These are phyloP conservation scores for Teleiodes luculella DNA, from an alignment of 2,888 invertebrate genomes.

Conservation along the genomic window DNA sequence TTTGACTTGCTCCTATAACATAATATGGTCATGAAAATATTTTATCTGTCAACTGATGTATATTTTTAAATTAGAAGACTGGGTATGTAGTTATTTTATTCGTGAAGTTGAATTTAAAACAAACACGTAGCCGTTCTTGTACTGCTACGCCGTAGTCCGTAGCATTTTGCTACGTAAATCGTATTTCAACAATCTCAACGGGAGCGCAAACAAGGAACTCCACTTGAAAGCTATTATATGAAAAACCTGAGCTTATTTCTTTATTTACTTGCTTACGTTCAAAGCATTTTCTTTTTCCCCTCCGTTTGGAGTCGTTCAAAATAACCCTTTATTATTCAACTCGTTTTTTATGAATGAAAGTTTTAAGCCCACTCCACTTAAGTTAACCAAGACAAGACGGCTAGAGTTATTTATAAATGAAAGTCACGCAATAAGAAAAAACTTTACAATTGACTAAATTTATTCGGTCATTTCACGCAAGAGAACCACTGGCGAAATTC, in stretches of 20 bases:
- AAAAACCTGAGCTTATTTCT: not conserved
- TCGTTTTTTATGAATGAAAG: slow-evolving; percentile 1
- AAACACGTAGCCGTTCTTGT: too few relatives aligned
- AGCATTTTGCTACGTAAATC: slow-evolving; percentile 4
- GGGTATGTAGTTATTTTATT: too few relatives aligned
- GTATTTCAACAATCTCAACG: not conserved
- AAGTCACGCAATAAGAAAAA: slow-evolving; percentile 13
- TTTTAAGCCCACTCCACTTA: not conserved
- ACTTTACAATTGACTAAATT: slow-evolving; percentile 5
- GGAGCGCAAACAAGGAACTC: not conserved
- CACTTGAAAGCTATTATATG: not conserved
- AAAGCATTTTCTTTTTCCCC: not conserved
- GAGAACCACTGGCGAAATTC: not conserved
- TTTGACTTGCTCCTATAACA: too few relatives aligned
- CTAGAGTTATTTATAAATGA: slow-evolving; percentile 3
- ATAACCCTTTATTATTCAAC: too few relatives aligned
- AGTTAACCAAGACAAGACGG: not conserved
- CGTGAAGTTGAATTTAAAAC: too few relatives aligned
- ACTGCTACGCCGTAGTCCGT: not conserved
- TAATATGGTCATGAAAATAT: too few relatives aligned
- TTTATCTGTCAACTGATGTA: too few relatives aligned
- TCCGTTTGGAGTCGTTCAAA: not conserved
- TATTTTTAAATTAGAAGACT: too few relatives aligned
- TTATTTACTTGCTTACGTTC: not conserved
- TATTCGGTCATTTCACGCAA: slow-evolving; percentile 1